A percentile compares a stretch with the other conserved stretches of the same genome.
phyloP scores from a whole-genome alignment of 2,888 invertebrate species.

The Laothoe populi region DNA sequence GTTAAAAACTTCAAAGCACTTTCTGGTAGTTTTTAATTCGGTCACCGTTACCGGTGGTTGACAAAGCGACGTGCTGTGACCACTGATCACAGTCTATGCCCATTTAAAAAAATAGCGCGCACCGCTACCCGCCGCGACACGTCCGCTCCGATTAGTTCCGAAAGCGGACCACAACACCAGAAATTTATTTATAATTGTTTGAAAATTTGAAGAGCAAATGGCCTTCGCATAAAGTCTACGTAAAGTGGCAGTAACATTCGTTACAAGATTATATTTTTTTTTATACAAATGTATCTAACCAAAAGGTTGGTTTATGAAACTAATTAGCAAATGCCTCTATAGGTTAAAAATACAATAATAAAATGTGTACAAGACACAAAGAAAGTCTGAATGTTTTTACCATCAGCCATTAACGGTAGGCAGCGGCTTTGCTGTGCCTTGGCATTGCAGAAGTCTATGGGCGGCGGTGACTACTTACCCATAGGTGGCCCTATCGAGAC shows the following conservation, averaged over 20 bases:
- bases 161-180: slow-evolving; percentile 51
- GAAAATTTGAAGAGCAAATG: slow-evolving; percentile 32
- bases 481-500: too few relatives aligned
- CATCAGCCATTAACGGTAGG: too few relatives aligned
- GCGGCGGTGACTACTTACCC: too few relatives aligned
- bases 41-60: slow-evolving; percentile 28
- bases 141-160: slow-evolving; percentile 66
- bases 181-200: slow-evolving; percentile 55
- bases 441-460: too few relatives aligned
- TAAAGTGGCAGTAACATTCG: neutral
- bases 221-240: neutral
- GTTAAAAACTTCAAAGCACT: slow-evolving; percentile 16
- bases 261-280: neutral
- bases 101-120: slow-evolving; percentile 32
- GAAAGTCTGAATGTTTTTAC: too few relatives aligned
- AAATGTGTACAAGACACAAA: too few relatives aligned
- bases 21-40: slow-evolving; percentile 19
- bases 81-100: slow-evolving; percentile 40
- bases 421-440: too few relatives aligned
- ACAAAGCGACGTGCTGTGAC: slow-evolving; percentile 46
- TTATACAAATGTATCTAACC: too few relatives aligned
- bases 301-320: too few relatives aligned
- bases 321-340: too few relatives aligned
- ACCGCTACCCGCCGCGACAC: slow-evolving; percentile 52
- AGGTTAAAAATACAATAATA: too few relatives aligned